phyloP scores from a whole-genome alignment of 1,140 invertebrate genomes.

The Calephelis virginiensis region DNA sequence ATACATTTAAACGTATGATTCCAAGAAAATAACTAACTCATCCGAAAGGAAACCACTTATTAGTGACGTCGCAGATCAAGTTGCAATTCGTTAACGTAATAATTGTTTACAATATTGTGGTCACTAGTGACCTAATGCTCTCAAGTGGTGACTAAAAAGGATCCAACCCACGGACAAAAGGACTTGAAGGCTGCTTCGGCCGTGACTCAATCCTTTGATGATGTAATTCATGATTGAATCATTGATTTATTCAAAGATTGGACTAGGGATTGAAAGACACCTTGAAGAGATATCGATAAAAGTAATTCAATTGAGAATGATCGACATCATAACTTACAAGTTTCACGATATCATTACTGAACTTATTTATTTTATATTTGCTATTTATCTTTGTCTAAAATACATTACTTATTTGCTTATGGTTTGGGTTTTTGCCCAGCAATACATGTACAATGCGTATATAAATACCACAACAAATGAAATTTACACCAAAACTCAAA shows the following conservation, averaged over 20 bases:
- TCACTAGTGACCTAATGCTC: conserved; percentile 12
- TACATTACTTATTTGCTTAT: too few species aligned
- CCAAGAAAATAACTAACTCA: not conserved
- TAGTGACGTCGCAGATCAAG: conserved; percentile 5
- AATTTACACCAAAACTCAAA: too few species aligned
- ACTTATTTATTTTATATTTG: too few species aligned
- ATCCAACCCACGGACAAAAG: conserved; percentile 10
- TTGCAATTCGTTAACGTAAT: conserved; percentile 11
- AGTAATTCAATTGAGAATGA: not conserved
- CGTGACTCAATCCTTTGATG: conserved; percentile 10
- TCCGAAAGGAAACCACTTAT: not conserved
- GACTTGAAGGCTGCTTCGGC: conserved; percentile 7
- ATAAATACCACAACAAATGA: too few species aligned
- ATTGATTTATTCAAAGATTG: conserved; percentile 9
- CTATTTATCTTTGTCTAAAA: too few species aligned
- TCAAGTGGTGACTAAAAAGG: conserved; percentile 15
- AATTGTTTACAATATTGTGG: conserved; percentile 6
- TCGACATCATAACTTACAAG: not conserved
- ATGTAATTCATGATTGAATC: conserved; percentile 9
- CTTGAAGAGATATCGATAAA: not conserved
- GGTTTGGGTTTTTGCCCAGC: too few species aligned
- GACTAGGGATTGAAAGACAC: not conserved
- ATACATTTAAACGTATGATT: not conserved
- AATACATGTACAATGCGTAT: too few species aligned
- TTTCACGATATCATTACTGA: too few species aligned